Conservation (phyloP, 1,140 invertebrate genomes). For the Drosophila busckii region DNA sequence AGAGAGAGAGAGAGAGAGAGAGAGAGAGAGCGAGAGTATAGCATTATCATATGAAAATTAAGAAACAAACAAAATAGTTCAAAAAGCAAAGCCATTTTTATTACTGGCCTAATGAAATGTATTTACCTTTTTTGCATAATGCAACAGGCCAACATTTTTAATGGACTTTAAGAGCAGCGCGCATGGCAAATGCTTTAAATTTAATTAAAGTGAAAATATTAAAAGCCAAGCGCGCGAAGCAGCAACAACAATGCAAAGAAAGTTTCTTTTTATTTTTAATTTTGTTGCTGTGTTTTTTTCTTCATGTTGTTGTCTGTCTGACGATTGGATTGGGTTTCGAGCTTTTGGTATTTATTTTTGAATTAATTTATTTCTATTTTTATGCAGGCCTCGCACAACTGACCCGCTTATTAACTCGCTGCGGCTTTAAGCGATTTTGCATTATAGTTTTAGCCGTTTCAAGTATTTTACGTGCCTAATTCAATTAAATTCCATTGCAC, state of each 20-base stretch:
- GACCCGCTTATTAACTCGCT: conserved; percentile 61
- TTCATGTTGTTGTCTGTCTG: conserved; percentile 30
- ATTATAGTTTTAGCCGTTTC: conserved; percentile 27
- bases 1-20: not conserved
- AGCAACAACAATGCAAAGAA: conserved; percentile 45
- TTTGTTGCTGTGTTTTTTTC: conserved; percentile 3
- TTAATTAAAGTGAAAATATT: conserved; percentile 75
- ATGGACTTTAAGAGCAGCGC: conserved; percentile 28
- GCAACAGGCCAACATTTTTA: conserved; percentile 48
- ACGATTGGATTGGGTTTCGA: conserved; percentile 41
- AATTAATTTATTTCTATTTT: conserved; percentile 19
- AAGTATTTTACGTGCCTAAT: conserved; percentile 38
- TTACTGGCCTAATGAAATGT: conserved; percentile 33
- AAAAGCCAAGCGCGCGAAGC: conserved; percentile 27
- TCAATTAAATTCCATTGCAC: conserved; percentile 46
- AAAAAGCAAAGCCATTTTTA: conserved; percentile 37
- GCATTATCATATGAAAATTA: no score
- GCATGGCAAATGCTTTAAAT: conserved; percentile 62
- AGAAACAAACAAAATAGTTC: conserved; percentile 34
- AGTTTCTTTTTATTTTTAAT: conserved; percentile 45
- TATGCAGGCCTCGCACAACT: conserved; percentile 45
- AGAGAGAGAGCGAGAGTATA: not conserved
- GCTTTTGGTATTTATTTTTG: conserved; percentile 20
- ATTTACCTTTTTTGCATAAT: conserved; percentile 60
- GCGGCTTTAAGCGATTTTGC: conserved; percentile 42